phyloP scores from a whole-genome alignment of 2,797 vertebrate species.

The Varecia variegata region DNA sequence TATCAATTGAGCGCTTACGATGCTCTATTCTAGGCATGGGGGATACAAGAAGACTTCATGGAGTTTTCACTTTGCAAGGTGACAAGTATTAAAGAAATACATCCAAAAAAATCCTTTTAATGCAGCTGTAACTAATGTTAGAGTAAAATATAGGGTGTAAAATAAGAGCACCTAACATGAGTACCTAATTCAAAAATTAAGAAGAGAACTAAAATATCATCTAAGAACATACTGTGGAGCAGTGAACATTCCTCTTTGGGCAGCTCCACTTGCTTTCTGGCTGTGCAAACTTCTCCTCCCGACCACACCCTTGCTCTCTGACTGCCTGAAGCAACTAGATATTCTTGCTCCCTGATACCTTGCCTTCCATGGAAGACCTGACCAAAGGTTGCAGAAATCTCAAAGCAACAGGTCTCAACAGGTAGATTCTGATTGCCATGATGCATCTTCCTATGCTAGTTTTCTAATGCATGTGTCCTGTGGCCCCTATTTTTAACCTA shows the following conservation, averaged over 20 bases:
- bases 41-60: not conserved
- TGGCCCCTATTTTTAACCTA: not conserved
- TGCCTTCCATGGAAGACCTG: not conserved
- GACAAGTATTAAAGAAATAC: not conserved
- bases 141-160: not conserved
- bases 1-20: not conserved
- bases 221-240: not conserved
- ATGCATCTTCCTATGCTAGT: not conserved
- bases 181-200: not conserved
- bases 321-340: not conserved
- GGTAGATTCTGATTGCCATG: not conserved
- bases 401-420: not conserved
- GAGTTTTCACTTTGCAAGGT: not conserved
- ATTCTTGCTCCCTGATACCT: not conserved
- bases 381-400: not conserved
- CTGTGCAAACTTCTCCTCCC: rapidly evolving
- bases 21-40: not conserved
- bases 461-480: too few relatives aligned
- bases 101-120: not conserved
- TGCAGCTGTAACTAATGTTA: not conserved
- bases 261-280: not conserved
- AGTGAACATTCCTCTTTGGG: not conserved
- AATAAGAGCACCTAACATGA: not conserved
- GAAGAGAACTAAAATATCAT: not conserved
- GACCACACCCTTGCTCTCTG: not conserved